Percentiles rank a stretch among this genome's conserved stretches.
These are phyloP conservation scores for Embiotoca jacksoni DNA, from an alignment of 2,113 vertebrate genomes.

Conservation along the genomic window DNA sequence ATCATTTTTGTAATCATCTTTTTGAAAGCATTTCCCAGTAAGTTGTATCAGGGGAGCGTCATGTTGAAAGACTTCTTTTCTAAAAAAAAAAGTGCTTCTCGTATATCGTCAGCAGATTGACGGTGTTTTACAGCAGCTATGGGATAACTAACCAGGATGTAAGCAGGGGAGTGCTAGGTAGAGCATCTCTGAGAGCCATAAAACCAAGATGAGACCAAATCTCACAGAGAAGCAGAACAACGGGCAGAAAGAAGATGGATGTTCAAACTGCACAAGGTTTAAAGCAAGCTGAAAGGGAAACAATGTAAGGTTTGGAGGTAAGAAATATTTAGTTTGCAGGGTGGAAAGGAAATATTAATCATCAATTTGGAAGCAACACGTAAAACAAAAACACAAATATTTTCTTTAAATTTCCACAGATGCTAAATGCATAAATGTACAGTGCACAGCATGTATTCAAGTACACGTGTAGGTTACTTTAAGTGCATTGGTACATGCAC, in stretches of 20 bases:
- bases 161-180: constrained; percentile 65
- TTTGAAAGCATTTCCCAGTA: constrained; percentile 22
- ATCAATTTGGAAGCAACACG: background rate
- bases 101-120: constrained; percentile 1
- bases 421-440: background rate
- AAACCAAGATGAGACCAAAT: constrained; percentile 27
- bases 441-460: background rate
- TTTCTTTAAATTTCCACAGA: background rate
- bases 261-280: background rate
- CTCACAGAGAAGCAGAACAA: constrained; percentile 31
- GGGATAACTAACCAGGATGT: constrained; percentile 42
- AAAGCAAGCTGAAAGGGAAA: constrained; percentile 42
- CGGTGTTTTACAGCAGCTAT: constrained; percentile 31
- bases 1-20: background rate
- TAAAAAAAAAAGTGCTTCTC: background rate
- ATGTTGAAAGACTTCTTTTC: background rate
- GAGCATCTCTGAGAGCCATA: constrained; percentile 51
- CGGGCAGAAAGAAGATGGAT: constrained; percentile 8
- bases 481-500: background rate
- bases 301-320: constrained; percentile 5
- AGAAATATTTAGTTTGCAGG: constrained; percentile 41
- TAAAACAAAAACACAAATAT: background rate
- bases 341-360: constrained; percentile 38
- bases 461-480: background rate
- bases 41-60: background rate